Percentiles rank a stretch among this genome's conserved stretches.
phyloP scores from a whole-genome alignment of 1,140 invertebrate species.

The Eriocheir sinensis region DNA sequence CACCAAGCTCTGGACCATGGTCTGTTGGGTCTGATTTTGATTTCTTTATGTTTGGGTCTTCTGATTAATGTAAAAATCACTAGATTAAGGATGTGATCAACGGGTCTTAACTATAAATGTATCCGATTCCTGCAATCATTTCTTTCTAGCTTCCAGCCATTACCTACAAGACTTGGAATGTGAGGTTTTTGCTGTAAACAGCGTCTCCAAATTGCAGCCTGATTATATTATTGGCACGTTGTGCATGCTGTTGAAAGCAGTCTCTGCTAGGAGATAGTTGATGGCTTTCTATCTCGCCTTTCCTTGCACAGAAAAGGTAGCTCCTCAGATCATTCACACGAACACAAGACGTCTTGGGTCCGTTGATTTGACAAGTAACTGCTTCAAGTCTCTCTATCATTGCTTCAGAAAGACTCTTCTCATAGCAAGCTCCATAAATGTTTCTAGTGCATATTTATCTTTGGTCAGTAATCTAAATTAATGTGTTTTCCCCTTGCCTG shows the following conservation, averaged over 20 bases:
- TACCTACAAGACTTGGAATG: slow-evolving; percentile 23
- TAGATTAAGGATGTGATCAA: no score
- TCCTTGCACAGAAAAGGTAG: background rate
- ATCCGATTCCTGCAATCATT: no score
- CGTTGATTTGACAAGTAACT: slow-evolving; percentile 49
- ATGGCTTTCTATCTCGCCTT: slow-evolving; percentile 19
- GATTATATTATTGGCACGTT: slow-evolving; percentile 19
- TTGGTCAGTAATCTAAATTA: background rate
- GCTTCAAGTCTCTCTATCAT: slow-evolving; percentile 35
- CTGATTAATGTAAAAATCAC: no score
- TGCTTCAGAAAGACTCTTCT: background rate
- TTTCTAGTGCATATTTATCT: background rate
- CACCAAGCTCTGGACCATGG: no score
- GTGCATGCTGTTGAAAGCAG: background rate
- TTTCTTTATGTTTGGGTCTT: no score
- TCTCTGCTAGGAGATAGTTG: slow-evolving; percentile 26
- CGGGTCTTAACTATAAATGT: no score
- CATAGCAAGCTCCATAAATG: no score
- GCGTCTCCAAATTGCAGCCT: slow-evolving; percentile 34
- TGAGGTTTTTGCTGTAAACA: background rate
- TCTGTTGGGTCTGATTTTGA: no score
- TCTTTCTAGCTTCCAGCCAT: background rate
- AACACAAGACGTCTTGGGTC: slow-evolving; percentile 7
- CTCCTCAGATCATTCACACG: background rate
- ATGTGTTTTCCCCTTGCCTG: background rate